Evolutionary conservation across 2,888 invertebrate genomes (phyloP).

Genomic region (Nemotelus nigrinus): DNA sequence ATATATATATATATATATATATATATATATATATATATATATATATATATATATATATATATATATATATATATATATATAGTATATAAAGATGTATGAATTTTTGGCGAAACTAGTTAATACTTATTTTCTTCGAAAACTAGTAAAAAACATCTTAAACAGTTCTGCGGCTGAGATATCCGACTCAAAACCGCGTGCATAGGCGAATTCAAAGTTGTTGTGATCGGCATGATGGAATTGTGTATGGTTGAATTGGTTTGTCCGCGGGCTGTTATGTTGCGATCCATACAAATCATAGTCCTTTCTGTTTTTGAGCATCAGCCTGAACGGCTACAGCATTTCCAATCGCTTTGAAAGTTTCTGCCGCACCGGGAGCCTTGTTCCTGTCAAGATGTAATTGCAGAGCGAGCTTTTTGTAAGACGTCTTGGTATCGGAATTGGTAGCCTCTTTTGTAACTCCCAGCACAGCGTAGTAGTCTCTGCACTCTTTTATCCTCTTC

Average conservation of each 20-base stretch:
- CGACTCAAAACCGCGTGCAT: constrained; percentile 86
- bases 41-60: too few relatives aligned
- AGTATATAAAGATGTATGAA: too few relatives aligned
- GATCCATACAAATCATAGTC: constrained; percentile 78
- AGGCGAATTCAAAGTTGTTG: constrained; percentile 66
- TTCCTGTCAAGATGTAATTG: constrained; percentile 87
- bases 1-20: too few relatives aligned
- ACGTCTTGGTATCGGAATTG: constrained; percentile 75
- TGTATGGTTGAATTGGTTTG: constrained; percentile 38
- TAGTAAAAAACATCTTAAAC: constrained; percentile 98
- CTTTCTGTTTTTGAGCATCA: constrained; percentile 76
- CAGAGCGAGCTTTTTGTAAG: constrained; percentile 79
- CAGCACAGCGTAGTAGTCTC: constrained; percentile 83
- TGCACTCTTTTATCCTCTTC: constrained; percentile 69
- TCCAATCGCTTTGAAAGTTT: constrained; percentile 85
- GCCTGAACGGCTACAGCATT: constrained; percentile 83
- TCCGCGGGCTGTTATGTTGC: constrained; percentile 64
- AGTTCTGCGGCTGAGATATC: constrained; percentile 95
- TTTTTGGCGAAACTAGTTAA: too few relatives aligned
- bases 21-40: too few relatives aligned
- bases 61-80: too few relatives aligned
- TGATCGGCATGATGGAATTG: constrained; percentile 34
- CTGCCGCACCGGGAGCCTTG: constrained; percentile 80
- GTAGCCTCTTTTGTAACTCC: constrained; percentile 73
- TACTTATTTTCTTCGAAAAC: too few relatives aligned